A percentile compares a stretch with the other conserved stretches of the same genome.
Evolutionary conservation across 2,113 vertebrate genomes (phyloP).

Genomic region (Xyliphius kryptos): DNA sequence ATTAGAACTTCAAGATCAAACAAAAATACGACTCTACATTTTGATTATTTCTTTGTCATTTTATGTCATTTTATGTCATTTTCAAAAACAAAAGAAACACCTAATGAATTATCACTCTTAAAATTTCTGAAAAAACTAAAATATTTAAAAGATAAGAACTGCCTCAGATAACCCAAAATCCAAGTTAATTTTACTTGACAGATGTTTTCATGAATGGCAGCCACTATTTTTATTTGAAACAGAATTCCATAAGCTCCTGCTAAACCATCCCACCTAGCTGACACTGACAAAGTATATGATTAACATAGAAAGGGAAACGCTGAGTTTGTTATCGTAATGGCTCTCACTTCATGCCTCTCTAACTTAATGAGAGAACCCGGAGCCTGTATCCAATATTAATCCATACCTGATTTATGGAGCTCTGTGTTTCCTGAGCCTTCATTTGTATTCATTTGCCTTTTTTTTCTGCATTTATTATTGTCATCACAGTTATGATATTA

Average conservation of each 20-base stretch:
- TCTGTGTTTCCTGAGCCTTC: slow-evolving; percentile 69
- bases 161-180: too few species aligned
- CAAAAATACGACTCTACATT: too few species aligned
- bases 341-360: slow-evolving; percentile 56
- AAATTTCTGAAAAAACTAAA: too few species aligned
- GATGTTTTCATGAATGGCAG: too few species aligned
- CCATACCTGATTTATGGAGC: slow-evolving; percentile 73
- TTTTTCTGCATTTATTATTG: slow-evolving; percentile 54
- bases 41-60: too few species aligned
- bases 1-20: too few species aligned
- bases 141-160: too few species aligned
- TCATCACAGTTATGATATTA: slow-evolving; percentile 58
- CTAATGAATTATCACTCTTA: too few species aligned
- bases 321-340: slow-evolving; percentile 40
- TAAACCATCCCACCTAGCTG: slow-evolving; percentile 21
- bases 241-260: slow-evolving; percentile 3
- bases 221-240: too few species aligned
- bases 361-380: slow-evolving; percentile 62
- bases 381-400: slow-evolving; percentile 65
- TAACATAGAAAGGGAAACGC: slow-evolving; percentile 39
- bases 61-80: too few species aligned
- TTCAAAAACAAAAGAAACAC: too few species aligned
- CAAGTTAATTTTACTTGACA: too few species aligned
- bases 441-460: slow-evolving; percentile 83
- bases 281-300: slow-evolving; percentile 43